Base-by-base conservation (phyloP, 1,140 invertebrate species). In the Ridgeia piscesae region DNA sequence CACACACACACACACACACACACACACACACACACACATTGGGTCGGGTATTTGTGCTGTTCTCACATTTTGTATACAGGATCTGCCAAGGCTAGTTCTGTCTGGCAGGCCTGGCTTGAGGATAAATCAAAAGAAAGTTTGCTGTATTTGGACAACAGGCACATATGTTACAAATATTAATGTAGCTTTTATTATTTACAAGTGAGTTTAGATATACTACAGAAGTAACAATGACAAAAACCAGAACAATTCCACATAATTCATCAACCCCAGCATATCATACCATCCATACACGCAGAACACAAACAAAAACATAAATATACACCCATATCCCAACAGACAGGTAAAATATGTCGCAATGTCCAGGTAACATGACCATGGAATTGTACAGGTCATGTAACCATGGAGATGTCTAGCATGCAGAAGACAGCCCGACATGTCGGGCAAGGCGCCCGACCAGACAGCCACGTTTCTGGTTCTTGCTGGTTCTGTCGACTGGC, bases 401-500 rank as follows among this genome's bases (percentile, higher is more conserved):
- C 95, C 50, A 93, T 93, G 93, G 95, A 95, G 1, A 99, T 98
- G 96, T 99, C 98, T 42, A 98, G 96, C 88, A 99, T 95, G 96
- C 98, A 99, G 96, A 99, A 99, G 91, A 96, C 96, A 58, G 98
- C 97, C 94, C 98, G 96, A 94, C 98, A 99, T 92, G 98, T 97
- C 31, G 98, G 98, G 96, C 98, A 99, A 0, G 98, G 97, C 95
- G 98, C 98, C 95, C 97, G 98, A n/a, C 97, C 97, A 35, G 97
- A 97, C 88, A 99, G 96, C 98, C 98, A 99, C 0, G 97, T 97
- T 94, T 98, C 97, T 35, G 97, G 97, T 89, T 96, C 95, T 77
- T 97, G 96, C 93, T 97, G 97, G 94, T 98, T 97, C 96, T 98
- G 98, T 89, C 98, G 97, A 90, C 98, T 97, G 50, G 98, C 98